Base-by-base conservation (phyloP, 2,113 vertebrate genomes). In the Eolophus roseicapilla region DNA sequence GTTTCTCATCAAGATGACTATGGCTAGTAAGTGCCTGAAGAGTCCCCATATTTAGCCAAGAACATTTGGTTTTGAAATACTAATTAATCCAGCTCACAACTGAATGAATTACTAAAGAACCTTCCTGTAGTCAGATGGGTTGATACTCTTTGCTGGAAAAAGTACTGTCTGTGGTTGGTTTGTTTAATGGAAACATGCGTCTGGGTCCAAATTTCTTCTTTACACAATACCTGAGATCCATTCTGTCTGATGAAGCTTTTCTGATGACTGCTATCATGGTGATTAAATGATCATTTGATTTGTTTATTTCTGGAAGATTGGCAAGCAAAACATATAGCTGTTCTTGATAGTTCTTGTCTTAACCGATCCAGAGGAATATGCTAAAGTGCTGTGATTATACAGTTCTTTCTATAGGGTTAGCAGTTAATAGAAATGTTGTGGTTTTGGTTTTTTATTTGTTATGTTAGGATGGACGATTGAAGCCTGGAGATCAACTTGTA, bases 401-500 rank as follows among this genome's bases (percentile, higher is more conserved):
- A 47, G 28, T 46, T 60, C 43, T 79, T 86, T 39, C 62, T 91
- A 2, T 37, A 43, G 9, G 20, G 6, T 57, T 63, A 83, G n/a
- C 17, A 59, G 31, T 57, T 65, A 39, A 39, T 46, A 12, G 2
- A 28, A 68, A 83, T 24, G 18, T 3, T 39, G 14, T 55, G 62
- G 55, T 7, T 76, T 96, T 82, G 52, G 0, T n/a, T 85, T 87
- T 92, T 10, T 31, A 13, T 68, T 64, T 95, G 20, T 82, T 96
- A 24, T 65, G 65, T 86, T 96, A 99, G 99, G 99, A 99, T 91
- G 99, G 99, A 82, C 97, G 99, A 91, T 93, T 99, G 95, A 98
- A 98, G 86, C 97, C 99, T 31, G 99, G 99, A 52, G 99, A 99
- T 96, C 99, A 99, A 91, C 98, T 99, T 55, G 98, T 99, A 69